A percentile compares a stretch with the other conserved stretches of the same genome.
phyloP scores from a whole-genome alignment of 2,113 vertebrate genomes.

The Meleagris gallopavo region DNA sequence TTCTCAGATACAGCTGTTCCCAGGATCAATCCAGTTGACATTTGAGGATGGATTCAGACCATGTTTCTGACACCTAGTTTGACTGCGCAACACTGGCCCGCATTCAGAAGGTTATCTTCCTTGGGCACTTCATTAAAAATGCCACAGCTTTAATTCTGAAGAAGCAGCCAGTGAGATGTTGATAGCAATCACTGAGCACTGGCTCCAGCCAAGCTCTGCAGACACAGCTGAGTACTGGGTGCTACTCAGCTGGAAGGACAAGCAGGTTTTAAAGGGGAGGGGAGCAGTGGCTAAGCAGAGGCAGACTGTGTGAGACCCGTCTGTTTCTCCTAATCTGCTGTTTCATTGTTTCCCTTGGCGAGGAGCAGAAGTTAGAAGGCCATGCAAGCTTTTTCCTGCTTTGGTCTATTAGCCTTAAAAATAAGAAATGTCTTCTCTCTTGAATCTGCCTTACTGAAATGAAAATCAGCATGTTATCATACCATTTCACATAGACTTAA shows the following conservation, averaged over 20 bases:
- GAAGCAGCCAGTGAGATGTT: not conserved
- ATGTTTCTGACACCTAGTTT: not conserved
- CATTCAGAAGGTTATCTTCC: not conserved
- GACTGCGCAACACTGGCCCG: not conserved
- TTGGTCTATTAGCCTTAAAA: not conserved
- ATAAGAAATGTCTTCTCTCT: not conserved
- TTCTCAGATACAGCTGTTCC: not conserved
- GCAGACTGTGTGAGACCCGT: not conserved
- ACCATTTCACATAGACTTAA: not conserved
- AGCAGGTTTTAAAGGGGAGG: not conserved
- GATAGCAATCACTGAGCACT: not conserved
- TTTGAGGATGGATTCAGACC: not conserved
- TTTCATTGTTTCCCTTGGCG: rapidly evolving
- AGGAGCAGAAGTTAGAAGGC: not conserved
- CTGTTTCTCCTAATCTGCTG: not conserved
- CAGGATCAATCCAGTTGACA: not conserved
- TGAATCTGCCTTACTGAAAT: not conserved
- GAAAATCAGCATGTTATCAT: not conserved
- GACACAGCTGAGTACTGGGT: not conserved
- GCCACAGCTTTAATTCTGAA: not conserved
- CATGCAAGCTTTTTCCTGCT: not conserved
- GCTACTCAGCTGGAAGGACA: not conserved
- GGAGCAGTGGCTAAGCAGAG: not conserved
- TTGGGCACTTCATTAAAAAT: not conserved
- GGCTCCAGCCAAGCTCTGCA: not conserved